Percentiles rank a stretch among this genome's conserved stretches.
phyloP scores from a whole-genome alignment of 1,140 invertebrate genomes.

The Aphidius ervi region DNA sequence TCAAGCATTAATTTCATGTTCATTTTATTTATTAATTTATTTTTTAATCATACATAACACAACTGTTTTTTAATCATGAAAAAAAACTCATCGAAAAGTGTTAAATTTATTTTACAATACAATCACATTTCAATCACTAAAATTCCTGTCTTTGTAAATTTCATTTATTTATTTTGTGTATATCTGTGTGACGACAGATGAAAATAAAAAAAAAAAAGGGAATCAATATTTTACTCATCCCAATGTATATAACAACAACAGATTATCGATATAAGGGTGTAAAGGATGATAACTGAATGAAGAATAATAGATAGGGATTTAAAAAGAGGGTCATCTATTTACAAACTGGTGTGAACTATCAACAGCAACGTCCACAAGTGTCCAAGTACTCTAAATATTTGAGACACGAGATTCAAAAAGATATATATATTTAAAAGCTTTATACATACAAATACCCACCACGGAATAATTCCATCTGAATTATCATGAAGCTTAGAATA shows the following conservation, averaged over 20 bases:
- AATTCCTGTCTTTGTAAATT: not conserved
- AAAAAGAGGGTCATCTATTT: not conserved
- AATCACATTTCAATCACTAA: too few relatives aligned
- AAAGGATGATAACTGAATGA: not conserved
- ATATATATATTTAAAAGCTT: not conserved
- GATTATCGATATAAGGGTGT: not conserved
- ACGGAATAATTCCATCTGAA: not conserved
- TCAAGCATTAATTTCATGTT: too few relatives aligned
- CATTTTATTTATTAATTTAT: too few relatives aligned
- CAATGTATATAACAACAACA: conserved; percentile 1
- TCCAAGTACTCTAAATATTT: conserved; percentile 21
- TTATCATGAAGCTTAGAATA: not conserved
- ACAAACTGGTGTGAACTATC: conserved; percentile 20
- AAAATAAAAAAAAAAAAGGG: too few relatives aligned
- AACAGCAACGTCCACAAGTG: conserved; percentile 15
- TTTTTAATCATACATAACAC: too few relatives aligned
- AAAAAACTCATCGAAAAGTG: too few relatives aligned
- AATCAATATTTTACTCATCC: conserved; percentile 20
- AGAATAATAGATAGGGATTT: not conserved
- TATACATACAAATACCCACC: not conserved
- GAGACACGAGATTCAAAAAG: conserved; percentile 17
- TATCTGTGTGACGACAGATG: not conserved
- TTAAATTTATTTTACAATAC: too few relatives aligned
- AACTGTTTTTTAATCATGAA: too few relatives aligned
- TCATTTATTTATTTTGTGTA: not conserved